Evolutionary conservation across 1,140 invertebrate species (phyloP).

Genomic region (Drosophila busckii): DNA sequence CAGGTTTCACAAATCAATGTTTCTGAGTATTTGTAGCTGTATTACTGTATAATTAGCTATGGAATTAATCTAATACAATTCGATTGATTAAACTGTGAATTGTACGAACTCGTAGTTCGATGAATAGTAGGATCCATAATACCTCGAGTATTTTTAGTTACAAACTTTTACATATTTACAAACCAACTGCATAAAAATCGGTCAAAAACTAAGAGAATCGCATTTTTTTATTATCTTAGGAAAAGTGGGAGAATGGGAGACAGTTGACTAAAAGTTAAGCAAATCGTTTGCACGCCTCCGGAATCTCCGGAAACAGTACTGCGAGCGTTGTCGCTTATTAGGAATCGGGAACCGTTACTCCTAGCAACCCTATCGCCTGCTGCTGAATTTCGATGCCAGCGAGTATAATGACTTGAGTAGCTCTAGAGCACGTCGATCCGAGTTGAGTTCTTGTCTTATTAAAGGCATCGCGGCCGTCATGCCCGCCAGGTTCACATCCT

Average conservation of each 20-base stretch:
- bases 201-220: conserved; percentile 3
- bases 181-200: conserved; percentile 49
- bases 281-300: conserved; percentile 48
- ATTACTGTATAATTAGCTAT: conserved; percentile 40
- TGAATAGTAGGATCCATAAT: conserved; percentile 14
- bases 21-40: conserved; percentile 29
- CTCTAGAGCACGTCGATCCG: conserved; percentile 88
- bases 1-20: too few relatives aligned
- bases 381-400: conserved; percentile 85
- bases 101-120: conserved; percentile 18
- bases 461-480: conserved; percentile 36
- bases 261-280: conserved; percentile 73
- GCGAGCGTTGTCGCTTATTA: conserved; percentile 17
- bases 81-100: conserved; percentile 21
- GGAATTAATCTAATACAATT: conserved; percentile 68
- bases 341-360: conserved; percentile 30
- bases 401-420: conserved; percentile 89
- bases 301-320: conserved; percentile 32
- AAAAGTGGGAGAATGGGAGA: conserved; percentile 1
- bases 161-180: conserved; percentile 63
- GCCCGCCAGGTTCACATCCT: conserved; percentile 38
- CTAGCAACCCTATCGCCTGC: conserved; percentile 64
- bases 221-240: conserved; percentile 1
- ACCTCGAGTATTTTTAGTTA: conserved; percentile 54
- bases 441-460: conserved; percentile 55